These are phyloP conservation scores for Nomada goodeniana DNA, from an alignment of 2,888 invertebrate genomes.

Conservation along the genomic window DNA sequence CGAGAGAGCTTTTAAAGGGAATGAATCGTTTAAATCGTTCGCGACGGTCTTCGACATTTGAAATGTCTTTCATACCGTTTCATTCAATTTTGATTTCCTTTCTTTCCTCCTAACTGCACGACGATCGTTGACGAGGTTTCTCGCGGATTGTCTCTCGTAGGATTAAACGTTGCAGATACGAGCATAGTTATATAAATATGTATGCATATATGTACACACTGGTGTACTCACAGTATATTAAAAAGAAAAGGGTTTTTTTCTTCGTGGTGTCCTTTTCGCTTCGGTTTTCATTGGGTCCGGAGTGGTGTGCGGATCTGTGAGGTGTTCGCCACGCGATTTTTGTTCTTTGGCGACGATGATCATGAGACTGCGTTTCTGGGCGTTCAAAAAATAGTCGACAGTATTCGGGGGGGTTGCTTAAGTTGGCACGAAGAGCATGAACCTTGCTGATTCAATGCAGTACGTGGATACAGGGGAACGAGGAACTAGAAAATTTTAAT, in stretches of 20 bases:
- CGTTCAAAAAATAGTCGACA: background rate
- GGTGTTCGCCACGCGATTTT: background rate
- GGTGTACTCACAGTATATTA: constrained; percentile 13
- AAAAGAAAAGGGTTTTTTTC: background rate
- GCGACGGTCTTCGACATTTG: constrained; percentile 22
- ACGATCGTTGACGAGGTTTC: constrained; percentile 10
- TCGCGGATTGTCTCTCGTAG: constrained; percentile 35
- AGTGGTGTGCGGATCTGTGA: background rate
- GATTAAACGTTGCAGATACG: constrained; percentile 26
- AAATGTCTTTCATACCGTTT: constrained; percentile 21
- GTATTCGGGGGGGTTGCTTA: background rate
- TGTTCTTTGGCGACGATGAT: no score
- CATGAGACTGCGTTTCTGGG: background rate
- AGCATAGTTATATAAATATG: constrained; percentile 5
- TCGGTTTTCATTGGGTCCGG: constrained; percentile 40
- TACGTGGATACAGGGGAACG: no score
- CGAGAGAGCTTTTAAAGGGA: constrained; percentile 15
- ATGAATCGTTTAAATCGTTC: constrained; percentile 19
- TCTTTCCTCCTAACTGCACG: background rate
- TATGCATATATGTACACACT: constrained; percentile 9
- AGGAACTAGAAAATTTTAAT: no score
- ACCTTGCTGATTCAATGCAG: no score
- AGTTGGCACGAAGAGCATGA: no score
- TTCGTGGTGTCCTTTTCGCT: constrained; percentile 31
- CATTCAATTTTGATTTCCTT: constrained; percentile 28